Evolutionary conservation across 2,888 invertebrate species (phyloP).

Genomic region (Andrena dorsata): DNA sequence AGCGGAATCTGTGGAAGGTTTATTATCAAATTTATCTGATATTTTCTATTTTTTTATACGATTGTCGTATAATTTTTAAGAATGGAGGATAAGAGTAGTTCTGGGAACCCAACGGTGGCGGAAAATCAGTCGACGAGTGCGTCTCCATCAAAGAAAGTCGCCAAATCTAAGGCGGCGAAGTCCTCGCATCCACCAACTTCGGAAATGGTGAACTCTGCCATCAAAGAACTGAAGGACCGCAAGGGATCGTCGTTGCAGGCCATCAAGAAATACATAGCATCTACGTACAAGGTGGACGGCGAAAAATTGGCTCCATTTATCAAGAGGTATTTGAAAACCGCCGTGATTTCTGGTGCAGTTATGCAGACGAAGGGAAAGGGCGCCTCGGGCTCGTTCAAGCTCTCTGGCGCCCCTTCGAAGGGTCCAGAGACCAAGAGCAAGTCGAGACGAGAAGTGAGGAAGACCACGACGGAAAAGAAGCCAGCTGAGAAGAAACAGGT

Average conservation of each 20-base stretch:
- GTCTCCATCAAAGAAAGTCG: conserved; percentile 58
- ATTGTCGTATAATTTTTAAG: not conserved
- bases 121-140: conserved; percentile 35
- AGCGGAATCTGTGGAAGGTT: conserved; percentile 31
- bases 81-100: conserved; percentile 52
- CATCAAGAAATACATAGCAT: conserved; percentile 88
- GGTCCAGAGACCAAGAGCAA: conserved; percentile 25
- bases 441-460: conserved; percentile 27
- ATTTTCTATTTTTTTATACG: not conserved
- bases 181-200: conserved; percentile 86
- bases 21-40: not conserved
- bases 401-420: conserved; percentile 75
- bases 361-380: conserved; percentile 87
- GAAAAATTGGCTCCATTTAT: conserved; percentile 87
- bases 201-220: conserved; percentile 87
- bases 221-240: conserved; percentile 86
- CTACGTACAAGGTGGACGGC: conserved; percentile 87
- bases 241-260: conserved; percentile 87
- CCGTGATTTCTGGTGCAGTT: conserved; percentile 86
- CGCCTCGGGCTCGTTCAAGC: conserved; percentile 86
- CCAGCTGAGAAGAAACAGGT: conserved; percentile 60
- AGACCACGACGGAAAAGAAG: conserved; percentile 42
- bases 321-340: conserved; percentile 87
- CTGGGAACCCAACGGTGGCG: conserved; percentile 38
- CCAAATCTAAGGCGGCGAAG: conserved; percentile 71